Evolutionary conservation across 2,888 invertebrate genomes (phyloP).

Genomic region (Dasypogon diadema): DNA sequence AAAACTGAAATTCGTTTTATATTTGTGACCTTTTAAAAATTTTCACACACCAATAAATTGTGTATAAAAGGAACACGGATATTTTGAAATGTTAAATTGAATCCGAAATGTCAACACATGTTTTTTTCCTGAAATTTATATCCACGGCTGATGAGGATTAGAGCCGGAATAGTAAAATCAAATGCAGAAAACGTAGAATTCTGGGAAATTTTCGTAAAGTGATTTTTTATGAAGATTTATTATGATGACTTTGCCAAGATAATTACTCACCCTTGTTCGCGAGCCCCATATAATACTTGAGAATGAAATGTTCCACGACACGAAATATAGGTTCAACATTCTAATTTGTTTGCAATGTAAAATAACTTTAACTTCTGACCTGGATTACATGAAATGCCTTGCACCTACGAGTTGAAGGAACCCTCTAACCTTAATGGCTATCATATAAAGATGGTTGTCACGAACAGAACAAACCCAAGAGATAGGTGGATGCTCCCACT

Average conservation of each 20-base stretch:
- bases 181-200: constrained; percentile 48
- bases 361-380: neutral
- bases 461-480: neutral
- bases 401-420: neutral
- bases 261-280: constrained; percentile 40
- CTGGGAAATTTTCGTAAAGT: constrained; percentile 51
- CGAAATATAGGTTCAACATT: neutral
- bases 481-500: neutral
- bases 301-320: constrained; percentile 20
- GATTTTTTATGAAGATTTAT: constrained; percentile 55
- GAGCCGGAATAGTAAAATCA: neutral
- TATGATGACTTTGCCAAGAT: constrained; percentile 54
- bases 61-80: no score
- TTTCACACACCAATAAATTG: no score
- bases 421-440: constrained; percentile 11
- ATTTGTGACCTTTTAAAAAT: no score
- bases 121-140: no score
- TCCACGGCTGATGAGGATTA: no score
- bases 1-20: no score
- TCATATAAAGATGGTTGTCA: constrained; percentile 11
- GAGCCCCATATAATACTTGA: neutral
- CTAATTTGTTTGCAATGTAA: neutral
- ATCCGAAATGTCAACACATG: no score
- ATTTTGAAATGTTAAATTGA: no score
- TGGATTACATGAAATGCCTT: neutral